A percentile compares a stretch with the other conserved stretches of the same genome.
phyloP scores from a whole-genome alignment of 1,140 invertebrate species.

The Drosophila lowei region DNA sequence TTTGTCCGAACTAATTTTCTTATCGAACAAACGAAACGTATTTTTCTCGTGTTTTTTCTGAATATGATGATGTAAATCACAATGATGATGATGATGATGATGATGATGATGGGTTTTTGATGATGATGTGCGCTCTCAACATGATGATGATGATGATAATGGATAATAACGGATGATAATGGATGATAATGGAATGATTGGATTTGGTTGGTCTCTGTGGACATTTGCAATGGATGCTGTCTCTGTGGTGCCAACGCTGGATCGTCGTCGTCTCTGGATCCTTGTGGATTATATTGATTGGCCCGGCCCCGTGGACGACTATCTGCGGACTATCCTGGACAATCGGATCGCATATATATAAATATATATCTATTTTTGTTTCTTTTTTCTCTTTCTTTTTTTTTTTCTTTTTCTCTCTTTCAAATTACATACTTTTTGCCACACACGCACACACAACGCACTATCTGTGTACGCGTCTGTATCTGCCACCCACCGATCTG shows the following conservation, averaged over 20 bases:
- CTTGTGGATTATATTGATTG: conserved; percentile 9
- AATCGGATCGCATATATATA: conserved; percentile 8
- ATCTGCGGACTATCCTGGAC: too few relatives aligned
- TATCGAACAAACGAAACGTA: conserved; percentile 84
- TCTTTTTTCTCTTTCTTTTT: conserved; percentile 80
- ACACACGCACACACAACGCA: conserved; percentile 68
- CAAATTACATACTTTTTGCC: conserved; percentile 76
- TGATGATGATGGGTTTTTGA: conserved; percentile 45
- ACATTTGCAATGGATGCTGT: conserved; percentile 30
- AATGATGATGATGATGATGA: conserved; percentile 81
- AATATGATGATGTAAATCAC: conserved; percentile 83
- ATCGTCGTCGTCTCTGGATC: conserved; percentile 8
- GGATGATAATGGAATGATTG: conserved; percentile 39
- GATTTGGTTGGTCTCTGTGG: conserved; percentile 58
- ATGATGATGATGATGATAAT: conserved; percentile 76
- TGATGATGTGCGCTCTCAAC: conserved; percentile 74
- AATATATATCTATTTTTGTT: conserved; percentile 62
- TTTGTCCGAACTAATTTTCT: conserved; percentile 84
- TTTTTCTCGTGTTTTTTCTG: conserved; percentile 84
- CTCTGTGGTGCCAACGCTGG: conserved; percentile 74
- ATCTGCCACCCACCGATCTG: conserved; percentile 17
- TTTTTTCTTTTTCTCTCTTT: conserved; percentile 83
- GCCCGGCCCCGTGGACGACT: too few relatives aligned
- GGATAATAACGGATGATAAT: conserved; percentile 18
- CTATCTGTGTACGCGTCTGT: conserved; percentile 70